Evolutionary conservation across 2,888 invertebrate species (phyloP), one percentile per base, ranked within the genome.

Genomic region (Sesia bembeciformis): DNA sequence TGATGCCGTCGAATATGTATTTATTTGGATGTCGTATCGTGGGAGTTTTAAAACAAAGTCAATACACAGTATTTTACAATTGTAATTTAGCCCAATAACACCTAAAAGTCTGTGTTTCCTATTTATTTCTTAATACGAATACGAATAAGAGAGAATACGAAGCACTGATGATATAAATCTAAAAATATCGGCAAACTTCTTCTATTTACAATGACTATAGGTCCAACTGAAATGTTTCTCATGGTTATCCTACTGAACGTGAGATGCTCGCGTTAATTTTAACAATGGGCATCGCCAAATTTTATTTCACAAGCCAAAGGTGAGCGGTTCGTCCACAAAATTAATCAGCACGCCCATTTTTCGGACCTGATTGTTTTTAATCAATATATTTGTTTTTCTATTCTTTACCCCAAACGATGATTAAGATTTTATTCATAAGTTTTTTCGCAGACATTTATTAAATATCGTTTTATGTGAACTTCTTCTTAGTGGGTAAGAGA

Each of bases 401-500:
- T 62, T 66, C 64, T 79, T 82, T 74, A 67, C 70, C 60, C 60
- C 67, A 61, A 62, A 82, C 82, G 84, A 81, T 89, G 72, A 89
- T 87, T 88, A 82, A 89, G 88, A 84, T 88, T 87, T 88, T 89
- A 89, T 89, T 86, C 86, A 88, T 88, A 78, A 56, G 73, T 65
- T 65, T 77, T 75, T 78, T 71, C 70, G 66, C 64, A 40, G 23
- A 5, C 7, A 49, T 5, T 3, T 51, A 4, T 50, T 39, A 7
- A 0, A n/a, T 40, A 40, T 40, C 40, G 40, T 4, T 40, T 6
- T 52, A 23, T 52, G 40, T 52, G 39, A 40, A n/a, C 23, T 6
- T 52, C 6, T n/a, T 52, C 23, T 23, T 23, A 23, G 23, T 23
- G 23, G 23, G 2, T 23, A 23, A 23, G 23, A 23, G 23, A 23